Base-by-base conservation (phyloP, 92 coral and sea anemone genomes). In the Heteractis magnifica region DNA sequence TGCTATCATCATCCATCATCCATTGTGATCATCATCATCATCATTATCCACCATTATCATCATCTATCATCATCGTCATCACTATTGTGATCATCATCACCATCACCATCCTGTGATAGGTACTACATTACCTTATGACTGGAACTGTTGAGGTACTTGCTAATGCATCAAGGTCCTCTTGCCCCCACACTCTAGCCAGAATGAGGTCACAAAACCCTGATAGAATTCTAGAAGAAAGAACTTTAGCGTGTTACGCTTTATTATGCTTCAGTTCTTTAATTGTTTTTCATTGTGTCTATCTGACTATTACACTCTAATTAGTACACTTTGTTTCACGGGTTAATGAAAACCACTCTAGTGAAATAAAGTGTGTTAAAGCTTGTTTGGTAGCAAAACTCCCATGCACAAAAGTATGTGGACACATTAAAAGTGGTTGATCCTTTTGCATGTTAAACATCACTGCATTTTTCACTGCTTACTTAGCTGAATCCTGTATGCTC, bases 131-230 rank as follows among this genome's bases (percentile, higher is more conserved):
- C 99, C 95, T 96, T 50, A 96, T 84, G 44, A 96, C 91, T 34
- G 99, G 99, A 49, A 96, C 88, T 26, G 91, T 68, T 10, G 98
- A 94, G 56, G 72, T 88, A 44, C 87, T 89, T 10, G 99, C 93
- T 77, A 96, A 71, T 7, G 82, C 85, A 44, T 90, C 94, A 13
- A 94, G 86, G 71, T 87, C 93, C 20, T 87, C 89, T 84, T 96
- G 99, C 44, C 72, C 88, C 87, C 90, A 74, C 64, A 96, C 99
- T 44, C 99, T 87, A 6, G 99, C 99, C 56, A 96, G 89, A 81
- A 96, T 90, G 56, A 96, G 70, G 81, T 96, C 99, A 79, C 92
- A 92, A 90, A 88, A 94, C 34, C 96, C 90, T 59, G 98, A 94
- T 10, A 96, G 87, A 68, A 92, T 98, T 77, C 98, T 96, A 51